Base-by-base conservation (phyloP, 1,140 invertebrate species). In the Phymorhynchus buccinoides region DNA sequence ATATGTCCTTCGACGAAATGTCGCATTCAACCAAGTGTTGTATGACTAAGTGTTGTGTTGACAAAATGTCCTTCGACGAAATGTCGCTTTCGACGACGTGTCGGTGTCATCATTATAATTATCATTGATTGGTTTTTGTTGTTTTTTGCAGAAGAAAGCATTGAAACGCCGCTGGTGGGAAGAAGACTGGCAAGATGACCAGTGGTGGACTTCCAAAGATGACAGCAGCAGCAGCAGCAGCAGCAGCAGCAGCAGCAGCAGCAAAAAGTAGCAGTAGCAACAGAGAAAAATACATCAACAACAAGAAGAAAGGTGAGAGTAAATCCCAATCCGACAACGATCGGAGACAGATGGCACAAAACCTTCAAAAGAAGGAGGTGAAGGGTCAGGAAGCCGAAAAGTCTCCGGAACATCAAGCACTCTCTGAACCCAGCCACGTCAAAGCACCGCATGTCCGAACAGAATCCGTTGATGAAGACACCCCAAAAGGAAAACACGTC, bases 121-220 rank as follows among this genome's bases (percentile, higher is more conserved):
- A 52, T 12, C 48, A 52, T 66, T 66, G n/a, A n/a, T n/a, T n/a
- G n/a, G n/a, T n/a, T n/a, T n/a, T n/a, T n/a, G n/a, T 39, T 27
- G 4, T 27, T 16, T 66, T 1, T 66, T 81, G 9, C 39, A 83
- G 81, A 83, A 83, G 41, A 62, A 62, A 71, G 37, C 81, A 7
- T 35, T 83, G 39, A 66, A 30, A 41, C 14, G 27, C n/a, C 56
- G 81, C 3, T 83, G 81, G 81, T 83, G 81, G 81, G 81, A 83
- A 32, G 39, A 83, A 35, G 62, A 71, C 41, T 83, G 81, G 81
- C 16, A 83, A 14, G 81, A 83, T 6, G 81, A 83, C 14, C 18
- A 83, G 27, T 83, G 81, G 81, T 83, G 81, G 81, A 22, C 62
- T 30, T 66, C 81, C 35, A 83, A 83, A 30, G 81, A 35, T n/a